Conservation (phyloP, 1,140 invertebrate genomes). For the Cotesia vestalis region DNA sequence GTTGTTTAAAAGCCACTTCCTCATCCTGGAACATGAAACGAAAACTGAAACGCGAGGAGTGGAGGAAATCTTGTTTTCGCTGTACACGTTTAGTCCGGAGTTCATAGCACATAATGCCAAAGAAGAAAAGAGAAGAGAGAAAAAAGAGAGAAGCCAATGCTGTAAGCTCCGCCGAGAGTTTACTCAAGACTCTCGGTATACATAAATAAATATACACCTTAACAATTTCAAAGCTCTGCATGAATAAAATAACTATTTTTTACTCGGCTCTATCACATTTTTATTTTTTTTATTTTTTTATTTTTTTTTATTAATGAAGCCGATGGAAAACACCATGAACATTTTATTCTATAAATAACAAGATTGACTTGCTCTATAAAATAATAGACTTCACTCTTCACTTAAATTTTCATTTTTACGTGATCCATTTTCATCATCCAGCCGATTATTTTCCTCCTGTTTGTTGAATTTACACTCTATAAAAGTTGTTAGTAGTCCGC, state of each 20-base stretch:
- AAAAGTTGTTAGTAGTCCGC: not conserved
- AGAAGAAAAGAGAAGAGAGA: conserved; percentile 3
- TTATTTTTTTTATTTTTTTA: not conserved
- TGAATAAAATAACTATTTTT: conserved; percentile 31
- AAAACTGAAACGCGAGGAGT: conserved; percentile 1
- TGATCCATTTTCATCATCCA: not conserved
- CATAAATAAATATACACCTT: conserved; percentile 34
- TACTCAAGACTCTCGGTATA: conserved; percentile 24
- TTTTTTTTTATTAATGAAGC: too few relatives aligned
- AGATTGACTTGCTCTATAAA: too few relatives aligned
- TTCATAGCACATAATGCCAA: not conserved
- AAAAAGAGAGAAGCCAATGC: conserved; percentile 8
- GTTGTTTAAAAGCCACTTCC: not conserved
- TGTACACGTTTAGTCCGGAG: too few relatives aligned
- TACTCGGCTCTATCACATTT: not conserved
- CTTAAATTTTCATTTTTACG: not conserved
- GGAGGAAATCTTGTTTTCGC: not conserved
- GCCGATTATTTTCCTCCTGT: too few relatives aligned
- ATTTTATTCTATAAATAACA: too few relatives aligned
- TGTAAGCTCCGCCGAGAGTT: conserved; percentile 16
- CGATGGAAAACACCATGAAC: too few relatives aligned
- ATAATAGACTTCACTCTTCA: too few relatives aligned
- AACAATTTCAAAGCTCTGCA: conserved; percentile 32
- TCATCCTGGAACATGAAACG: conserved; percentile 17
- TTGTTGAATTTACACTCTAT: conserved; percentile 18